These are phyloP conservation scores for Marasmarcha lunaedactyla DNA, from an alignment of 2,888 invertebrate species.

Conservation along the genomic window DNA sequence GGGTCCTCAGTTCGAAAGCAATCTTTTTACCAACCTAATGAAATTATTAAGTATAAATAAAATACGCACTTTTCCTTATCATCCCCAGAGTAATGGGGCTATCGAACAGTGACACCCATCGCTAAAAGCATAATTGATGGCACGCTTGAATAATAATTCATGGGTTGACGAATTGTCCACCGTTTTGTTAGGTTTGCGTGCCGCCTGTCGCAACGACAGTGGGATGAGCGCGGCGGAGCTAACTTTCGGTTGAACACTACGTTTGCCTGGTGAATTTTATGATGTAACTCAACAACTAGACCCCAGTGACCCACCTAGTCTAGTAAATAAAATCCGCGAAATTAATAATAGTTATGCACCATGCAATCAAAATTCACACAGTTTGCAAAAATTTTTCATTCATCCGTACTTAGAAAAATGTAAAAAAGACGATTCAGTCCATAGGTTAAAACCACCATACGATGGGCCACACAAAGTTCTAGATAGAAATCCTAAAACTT, in stretches of 20 bases:
- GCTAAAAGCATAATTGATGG: no score
- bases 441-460: constrained; percentile 7
- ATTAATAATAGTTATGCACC: constrained; percentile 5
- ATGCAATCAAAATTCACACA: no score
- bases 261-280: constrained; percentile 10
- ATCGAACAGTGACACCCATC: constrained; percentile 4
- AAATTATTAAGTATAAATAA: constrained; percentile 11
- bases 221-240: constrained; percentile 11
- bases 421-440: constrained; percentile 6
- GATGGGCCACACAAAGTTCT: constrained; percentile 9
- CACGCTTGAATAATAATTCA: no score
- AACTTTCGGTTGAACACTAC: constrained; percentile 11
- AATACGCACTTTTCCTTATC: constrained; percentile 14
- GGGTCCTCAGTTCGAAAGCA: constrained; percentile 19
- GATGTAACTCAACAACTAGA: not conserved
- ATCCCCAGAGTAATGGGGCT: constrained; percentile 14
- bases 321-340: not conserved
- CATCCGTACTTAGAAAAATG: constrained; percentile 4
- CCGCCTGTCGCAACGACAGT: constrained; percentile 8
- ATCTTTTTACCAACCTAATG: constrained; percentile 19
- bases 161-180: constrained; percentile 12
- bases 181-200: constrained; percentile 20
- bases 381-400: constrained; percentile 5
- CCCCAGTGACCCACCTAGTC: constrained; percentile 1
- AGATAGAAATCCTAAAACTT: constrained; percentile 3